phyloP scores from a whole-genome alignment of 2,113 vertebrate genomes.

The Phylloscopus trochilus region DNA sequence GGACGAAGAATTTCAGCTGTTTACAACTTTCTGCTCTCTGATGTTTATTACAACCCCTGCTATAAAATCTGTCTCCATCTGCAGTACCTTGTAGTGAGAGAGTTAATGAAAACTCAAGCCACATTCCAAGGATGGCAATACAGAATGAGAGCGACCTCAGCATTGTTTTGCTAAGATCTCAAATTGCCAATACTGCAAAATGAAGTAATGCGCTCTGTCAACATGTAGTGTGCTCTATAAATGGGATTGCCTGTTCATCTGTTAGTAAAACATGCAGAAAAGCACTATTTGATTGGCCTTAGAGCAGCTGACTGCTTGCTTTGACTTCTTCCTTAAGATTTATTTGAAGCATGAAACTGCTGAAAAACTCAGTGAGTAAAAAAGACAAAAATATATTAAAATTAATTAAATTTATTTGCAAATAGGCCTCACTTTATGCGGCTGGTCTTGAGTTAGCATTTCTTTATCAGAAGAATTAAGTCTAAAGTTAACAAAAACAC shows the following conservation, averaged over 20 bases:
- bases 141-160: conserved; percentile 61
- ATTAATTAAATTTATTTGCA: background rate
- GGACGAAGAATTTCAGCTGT: background rate
- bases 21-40: conserved; percentile 11
- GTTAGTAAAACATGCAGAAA: conserved; percentile 28
- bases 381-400: background rate
- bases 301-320: background rate
- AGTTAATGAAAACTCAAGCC: conserved; percentile 63
- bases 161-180: conserved; percentile 72
- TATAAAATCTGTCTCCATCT: background rate
- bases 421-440: background rate
- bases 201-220: conserved; percentile 64
- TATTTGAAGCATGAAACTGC: background rate
- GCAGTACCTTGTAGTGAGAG: conserved; percentile 23
- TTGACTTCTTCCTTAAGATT: background rate
- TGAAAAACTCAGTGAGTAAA: conserved; percentile 2
- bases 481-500: background rate
- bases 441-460: background rate
- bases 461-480: background rate
- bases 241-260: conserved; percentile 47
- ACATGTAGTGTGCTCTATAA: conserved; percentile 63
- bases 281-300: background rate
- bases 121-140: conserved; percentile 69
- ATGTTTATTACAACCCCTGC: background rate
- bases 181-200: conserved; percentile 66